Conservation (phyloP, 2,797 vertebrate genomes). For the Sphaeramia orbicularis region DNA sequence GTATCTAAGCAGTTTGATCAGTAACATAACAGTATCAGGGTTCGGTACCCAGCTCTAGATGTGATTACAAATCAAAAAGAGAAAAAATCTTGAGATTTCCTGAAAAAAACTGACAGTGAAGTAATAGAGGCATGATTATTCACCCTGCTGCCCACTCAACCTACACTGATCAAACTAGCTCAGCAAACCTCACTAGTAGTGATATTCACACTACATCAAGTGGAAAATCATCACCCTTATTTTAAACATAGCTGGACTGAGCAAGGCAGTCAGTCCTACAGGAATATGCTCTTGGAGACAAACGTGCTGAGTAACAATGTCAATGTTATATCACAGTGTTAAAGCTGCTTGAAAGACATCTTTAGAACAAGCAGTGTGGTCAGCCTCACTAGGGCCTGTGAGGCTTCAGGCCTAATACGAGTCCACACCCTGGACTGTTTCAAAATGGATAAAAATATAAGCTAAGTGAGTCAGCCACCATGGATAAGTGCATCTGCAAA, state of each 20-base stretch:
- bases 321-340: slow-evolving; percentile 3
- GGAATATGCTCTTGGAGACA: neutral
- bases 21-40: too few relatives aligned
- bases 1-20: too few relatives aligned
- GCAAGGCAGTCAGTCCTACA: slow-evolving; percentile 3
- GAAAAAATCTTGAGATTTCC: slow-evolving; percentile 15
- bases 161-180: slow-evolving; percentile 21
- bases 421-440: slow-evolving; percentile 42
- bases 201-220: slow-evolving; percentile 14
- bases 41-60: too few relatives aligned
- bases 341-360: neutral
- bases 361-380: neutral
- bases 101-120: slow-evolving; percentile 34
- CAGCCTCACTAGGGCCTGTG: neutral
- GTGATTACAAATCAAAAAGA: too few relatives aligned
- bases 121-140: slow-evolving; percentile 62
- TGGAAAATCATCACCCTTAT: slow-evolving; percentile 23
- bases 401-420: slow-evolving; percentile 13
- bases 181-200: slow-evolving; percentile 25
- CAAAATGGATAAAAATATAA: slow-evolving; percentile 46
- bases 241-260: slow-evolving; percentile 25
- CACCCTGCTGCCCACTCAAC: slow-evolving; percentile 41
- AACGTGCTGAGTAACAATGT: neutral
- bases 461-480: slow-evolving; percentile 26
- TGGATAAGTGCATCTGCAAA: slow-evolving; percentile 63